Evolutionary conservation across 2,113 vertebrate species (phyloP).

Genomic region (Notarius quadriscutis): DNA sequence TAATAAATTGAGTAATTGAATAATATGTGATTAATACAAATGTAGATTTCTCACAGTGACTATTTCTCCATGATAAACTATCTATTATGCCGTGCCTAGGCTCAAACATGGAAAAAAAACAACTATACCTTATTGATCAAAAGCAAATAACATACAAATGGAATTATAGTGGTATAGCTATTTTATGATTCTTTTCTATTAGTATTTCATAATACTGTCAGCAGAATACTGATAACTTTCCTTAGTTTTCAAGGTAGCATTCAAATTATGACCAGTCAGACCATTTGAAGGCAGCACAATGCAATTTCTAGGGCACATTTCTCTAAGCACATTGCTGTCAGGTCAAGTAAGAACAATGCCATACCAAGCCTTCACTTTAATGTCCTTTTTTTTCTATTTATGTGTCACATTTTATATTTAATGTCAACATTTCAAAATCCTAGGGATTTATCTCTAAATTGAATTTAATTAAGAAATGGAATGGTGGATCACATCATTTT

Average conservation of each 20-base stretch:
- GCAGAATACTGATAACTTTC: slow-evolving; percentile 62
- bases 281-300: neutral
- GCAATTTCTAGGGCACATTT: neutral
- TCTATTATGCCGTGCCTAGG: slow-evolving; percentile 54
- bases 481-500: neutral
- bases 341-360: neutral
- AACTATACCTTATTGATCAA: slow-evolving; percentile 72
- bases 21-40: slow-evolving; percentile 70
- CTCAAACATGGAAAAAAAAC: slow-evolving; percentile 61
- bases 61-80: slow-evolving; percentile 49
- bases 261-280: slow-evolving; percentile 61
- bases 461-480: neutral
- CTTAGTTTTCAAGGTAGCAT: slow-evolving; percentile 59
- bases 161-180: slow-evolving; percentile 62
- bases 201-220: slow-evolving; percentile 67
- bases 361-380: neutral
- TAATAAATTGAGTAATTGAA: slow-evolving; percentile 34
- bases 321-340: slow-evolving; percentile 1
- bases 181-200: slow-evolving; percentile 48
- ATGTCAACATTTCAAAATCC: neutral
- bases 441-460: neutral
- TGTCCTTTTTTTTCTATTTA: neutral
- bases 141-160: slow-evolving; percentile 67
- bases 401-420: neutral
- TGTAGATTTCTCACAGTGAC: slow-evolving; percentile 63